Evolutionary conservation across 92 coral and sea anemone species (phyloP).

Genomic region (Isaurus tuberculatus): DNA sequence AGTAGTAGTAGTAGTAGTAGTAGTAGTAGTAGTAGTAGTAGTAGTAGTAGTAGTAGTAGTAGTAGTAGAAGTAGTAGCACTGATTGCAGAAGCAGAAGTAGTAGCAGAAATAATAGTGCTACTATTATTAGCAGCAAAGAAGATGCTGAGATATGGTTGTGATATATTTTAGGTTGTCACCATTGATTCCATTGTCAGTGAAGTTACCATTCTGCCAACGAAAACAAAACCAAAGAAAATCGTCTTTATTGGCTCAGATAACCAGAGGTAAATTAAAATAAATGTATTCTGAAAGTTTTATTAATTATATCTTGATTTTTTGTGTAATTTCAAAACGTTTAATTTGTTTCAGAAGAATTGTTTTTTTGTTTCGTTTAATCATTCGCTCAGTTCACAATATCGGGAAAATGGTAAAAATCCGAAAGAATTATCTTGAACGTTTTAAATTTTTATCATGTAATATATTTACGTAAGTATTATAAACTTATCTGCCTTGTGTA

Average conservation of each 20-base stretch:
- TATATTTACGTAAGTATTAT: no score
- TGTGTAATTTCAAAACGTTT: no score
- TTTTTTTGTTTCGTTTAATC: no score
- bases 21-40: background rate
- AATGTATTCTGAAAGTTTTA: no score
- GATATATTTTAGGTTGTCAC: slow-evolving; percentile 77
- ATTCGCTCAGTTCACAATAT: no score
- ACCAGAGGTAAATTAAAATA: slow-evolving; percentile 73
- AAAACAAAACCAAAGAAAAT: slow-evolving; percentile 98
- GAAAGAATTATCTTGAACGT: no score
- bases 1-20: background rate
- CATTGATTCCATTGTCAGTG: slow-evolving; percentile 81
- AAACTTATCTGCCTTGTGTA: no score
- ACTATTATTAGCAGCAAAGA: background rate
- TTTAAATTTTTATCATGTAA: no score
- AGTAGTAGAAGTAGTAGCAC: background rate
- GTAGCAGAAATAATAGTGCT: background rate
- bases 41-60: background rate
- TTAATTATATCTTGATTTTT: no score
- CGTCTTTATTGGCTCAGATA: slow-evolving; percentile 95
- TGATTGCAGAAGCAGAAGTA: no score
- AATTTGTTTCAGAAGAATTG: no score
- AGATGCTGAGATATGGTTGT: background rate
- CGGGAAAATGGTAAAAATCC: no score
- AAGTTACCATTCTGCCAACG: slow-evolving; percentile 93